Evolutionary conservation across 2,888 invertebrate species (phyloP).

Genomic region (Yponomeuta evonymella): DNA sequence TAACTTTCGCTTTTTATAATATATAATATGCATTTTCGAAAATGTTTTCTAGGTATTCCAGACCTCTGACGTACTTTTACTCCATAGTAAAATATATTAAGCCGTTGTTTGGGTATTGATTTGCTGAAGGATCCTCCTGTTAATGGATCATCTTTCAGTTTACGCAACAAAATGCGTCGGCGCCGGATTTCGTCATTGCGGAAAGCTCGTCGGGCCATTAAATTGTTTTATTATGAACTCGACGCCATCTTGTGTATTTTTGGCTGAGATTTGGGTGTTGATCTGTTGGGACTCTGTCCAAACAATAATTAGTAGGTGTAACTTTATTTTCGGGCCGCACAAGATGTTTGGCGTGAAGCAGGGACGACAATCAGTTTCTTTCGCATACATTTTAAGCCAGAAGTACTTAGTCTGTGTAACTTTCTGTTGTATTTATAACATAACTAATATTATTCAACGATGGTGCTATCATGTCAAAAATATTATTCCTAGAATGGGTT

Average conservation of each 20-base stretch:
- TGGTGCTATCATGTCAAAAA: too few relatives aligned
- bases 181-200: conserved; percentile 73
- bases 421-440: too few relatives aligned
- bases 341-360: conserved; percentile 34
- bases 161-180: conserved; percentile 70
- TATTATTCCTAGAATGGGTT: too few relatives aligned
- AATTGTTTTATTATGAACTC: conserved; percentile 76
- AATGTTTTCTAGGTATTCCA: background rate
- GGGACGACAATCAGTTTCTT: background rate
- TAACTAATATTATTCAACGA: too few relatives aligned
- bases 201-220: conserved; percentile 76
- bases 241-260: conserved; percentile 75
- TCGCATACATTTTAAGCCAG: background rate
- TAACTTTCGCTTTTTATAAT: background rate
- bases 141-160: conserved; percentile 61
- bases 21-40: background rate
- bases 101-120: too few relatives aligned
- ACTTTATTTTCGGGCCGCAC: conserved; percentile 55
- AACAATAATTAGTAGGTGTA: conserved; percentile 69
- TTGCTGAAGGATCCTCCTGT: too few relatives aligned
- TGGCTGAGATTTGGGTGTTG: conserved; percentile 73
- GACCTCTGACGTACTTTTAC: too few relatives aligned
- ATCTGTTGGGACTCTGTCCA: conserved; percentile 74
- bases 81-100: too few relatives aligned
- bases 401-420: too few relatives aligned